These are phyloP conservation scores for Caradrina clavipalpis DNA, from an alignment of 2,888 invertebrate genomes.

Conservation along the genomic window DNA sequence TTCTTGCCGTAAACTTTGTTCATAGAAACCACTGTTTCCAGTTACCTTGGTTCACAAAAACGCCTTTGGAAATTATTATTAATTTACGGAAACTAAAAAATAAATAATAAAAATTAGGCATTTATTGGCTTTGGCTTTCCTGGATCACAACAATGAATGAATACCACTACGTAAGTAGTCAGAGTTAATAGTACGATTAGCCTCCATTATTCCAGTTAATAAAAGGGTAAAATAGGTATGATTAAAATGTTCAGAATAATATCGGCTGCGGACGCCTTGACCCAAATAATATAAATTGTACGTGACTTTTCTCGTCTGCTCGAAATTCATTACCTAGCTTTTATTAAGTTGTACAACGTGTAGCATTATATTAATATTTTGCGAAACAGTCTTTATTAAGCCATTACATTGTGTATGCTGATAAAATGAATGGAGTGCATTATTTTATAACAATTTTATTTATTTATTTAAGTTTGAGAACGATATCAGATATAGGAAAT, in stretches of 20 bases:
- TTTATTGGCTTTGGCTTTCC: no score
- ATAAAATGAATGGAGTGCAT: no score
- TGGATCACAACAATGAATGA: no score
- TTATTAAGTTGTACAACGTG: conserved; percentile 36
- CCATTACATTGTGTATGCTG: background rate
- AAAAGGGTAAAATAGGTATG: conserved; percentile 23
- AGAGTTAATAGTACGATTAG: conserved; percentile 14
- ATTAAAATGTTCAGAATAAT: conserved; percentile 42
- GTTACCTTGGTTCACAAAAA: no score
- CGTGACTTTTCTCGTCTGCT: conserved; percentile 46
- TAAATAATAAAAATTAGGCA: no score
- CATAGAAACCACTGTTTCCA: no score
- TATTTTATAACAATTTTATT: no score
- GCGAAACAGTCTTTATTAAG: background rate
- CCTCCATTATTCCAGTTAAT: conserved; percentile 4
- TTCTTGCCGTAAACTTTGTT: no score
- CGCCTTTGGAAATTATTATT: no score
- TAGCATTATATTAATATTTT: conserved; percentile 14
- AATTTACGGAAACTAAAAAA: no score
- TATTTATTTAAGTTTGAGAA: no score
- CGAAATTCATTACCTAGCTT: conserved; percentile 44
- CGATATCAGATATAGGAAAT: no score
- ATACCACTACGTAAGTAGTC: background rate
- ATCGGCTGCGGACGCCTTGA: conserved; percentile 41
- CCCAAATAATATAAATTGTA: conserved; percentile 53